Conservation (phyloP, 2,113 vertebrate species). For the Ictalurus furcatus region DNA sequence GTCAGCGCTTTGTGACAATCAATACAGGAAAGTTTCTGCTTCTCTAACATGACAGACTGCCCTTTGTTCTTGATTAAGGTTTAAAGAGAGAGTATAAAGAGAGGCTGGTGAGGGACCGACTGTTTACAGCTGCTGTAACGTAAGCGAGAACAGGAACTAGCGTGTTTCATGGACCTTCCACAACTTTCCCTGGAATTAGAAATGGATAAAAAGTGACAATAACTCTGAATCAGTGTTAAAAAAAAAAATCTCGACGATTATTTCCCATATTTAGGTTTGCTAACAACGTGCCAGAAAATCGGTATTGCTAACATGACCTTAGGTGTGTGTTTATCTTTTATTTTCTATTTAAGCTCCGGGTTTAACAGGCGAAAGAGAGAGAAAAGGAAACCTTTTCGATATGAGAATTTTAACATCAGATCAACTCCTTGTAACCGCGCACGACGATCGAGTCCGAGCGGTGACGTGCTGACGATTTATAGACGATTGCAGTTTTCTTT, state of each 20-base stretch:
- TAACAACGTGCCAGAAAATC: neutral
- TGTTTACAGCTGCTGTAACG: neutral
- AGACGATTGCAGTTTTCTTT: neutral
- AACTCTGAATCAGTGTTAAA: neutral
- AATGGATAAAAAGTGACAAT: neutral
- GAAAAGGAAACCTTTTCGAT: neutral
- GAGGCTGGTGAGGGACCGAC: neutral
- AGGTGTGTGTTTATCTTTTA: no score
- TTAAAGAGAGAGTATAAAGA: neutral
- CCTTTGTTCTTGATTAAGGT: neutral
- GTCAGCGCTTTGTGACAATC: neutral
- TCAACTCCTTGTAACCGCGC: no score
- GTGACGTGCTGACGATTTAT: neutral
- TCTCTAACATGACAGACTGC: neutral
- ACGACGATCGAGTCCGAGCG: neutral
- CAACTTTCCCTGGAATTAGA: neutral
- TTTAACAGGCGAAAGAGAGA: neutral
- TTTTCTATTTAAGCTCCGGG: neutral
- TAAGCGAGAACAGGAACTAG: neutral
- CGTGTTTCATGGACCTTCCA: neutral
- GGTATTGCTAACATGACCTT: neutral
- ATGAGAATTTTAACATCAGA: neutral
- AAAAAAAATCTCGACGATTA: neutral
- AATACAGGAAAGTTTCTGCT: neutral
- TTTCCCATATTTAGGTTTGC: neutral